Percentiles rank a stretch among this genome's conserved stretches.
phyloP scores from a whole-genome alignment of 2,797 vertebrate species.

The Manis javanica region DNA sequence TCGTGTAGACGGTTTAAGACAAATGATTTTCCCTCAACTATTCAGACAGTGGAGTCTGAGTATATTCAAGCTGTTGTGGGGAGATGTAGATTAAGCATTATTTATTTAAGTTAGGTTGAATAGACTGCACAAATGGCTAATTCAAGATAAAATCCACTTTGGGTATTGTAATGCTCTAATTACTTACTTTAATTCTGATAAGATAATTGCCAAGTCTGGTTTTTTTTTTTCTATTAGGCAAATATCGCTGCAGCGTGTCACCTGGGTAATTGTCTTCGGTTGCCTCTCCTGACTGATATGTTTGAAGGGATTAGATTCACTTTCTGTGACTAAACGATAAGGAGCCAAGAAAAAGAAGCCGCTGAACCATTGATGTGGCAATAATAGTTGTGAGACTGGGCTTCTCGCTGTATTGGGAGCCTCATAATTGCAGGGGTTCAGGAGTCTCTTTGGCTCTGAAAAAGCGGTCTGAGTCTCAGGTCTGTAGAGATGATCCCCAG shows the following conservation, averaged over 20 bases:
- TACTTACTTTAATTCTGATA: slow-evolving; percentile 1
- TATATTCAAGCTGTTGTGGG: not conserved
- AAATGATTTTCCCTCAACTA: not conserved
- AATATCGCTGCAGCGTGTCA: not conserved
- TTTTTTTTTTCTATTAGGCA: not conserved
- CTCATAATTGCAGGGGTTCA: not conserved
- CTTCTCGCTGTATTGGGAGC: not conserved
- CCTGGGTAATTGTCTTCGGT: not conserved
- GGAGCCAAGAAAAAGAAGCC: not conserved
- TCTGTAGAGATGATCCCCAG: not conserved
- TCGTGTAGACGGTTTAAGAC: not conserved
- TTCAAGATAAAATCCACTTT: slow-evolving; percentile 22
- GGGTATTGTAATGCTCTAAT: not conserved
- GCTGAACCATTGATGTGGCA: not conserved
- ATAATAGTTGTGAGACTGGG: not conserved
- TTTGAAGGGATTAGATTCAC: not conserved
- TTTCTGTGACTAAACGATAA: not conserved
- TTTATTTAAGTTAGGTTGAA: slow-evolving; percentile 20
- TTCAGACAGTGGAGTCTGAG: not conserved
- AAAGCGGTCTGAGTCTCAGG: not conserved
- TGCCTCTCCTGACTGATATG: not conserved
- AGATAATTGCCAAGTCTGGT: not conserved
- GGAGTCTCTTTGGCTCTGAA: not conserved
- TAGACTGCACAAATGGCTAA: not conserved
- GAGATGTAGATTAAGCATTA: not conserved